A percentile compares a stretch with the other conserved stretches of the same genome.
Evolutionary conservation across 1,140 invertebrate genomes (phyloP).

Genomic region (Psix sp.): DNA sequence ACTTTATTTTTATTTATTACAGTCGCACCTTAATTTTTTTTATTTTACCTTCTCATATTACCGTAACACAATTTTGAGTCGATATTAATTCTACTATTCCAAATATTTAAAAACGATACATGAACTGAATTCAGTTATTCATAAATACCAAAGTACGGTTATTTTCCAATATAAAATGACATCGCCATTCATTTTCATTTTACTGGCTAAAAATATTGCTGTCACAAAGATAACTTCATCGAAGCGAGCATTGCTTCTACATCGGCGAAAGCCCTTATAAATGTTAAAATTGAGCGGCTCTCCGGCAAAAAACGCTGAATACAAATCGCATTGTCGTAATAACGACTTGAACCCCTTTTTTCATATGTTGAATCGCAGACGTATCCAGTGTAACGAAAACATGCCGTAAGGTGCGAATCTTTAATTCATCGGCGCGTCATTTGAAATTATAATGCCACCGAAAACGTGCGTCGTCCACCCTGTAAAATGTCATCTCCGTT

Average conservation of each 20-base stretch:
- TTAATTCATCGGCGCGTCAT: slow-evolving; percentile 58
- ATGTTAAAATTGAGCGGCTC: slow-evolving; percentile 34
- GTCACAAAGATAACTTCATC: not conserved
- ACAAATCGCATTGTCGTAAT: slow-evolving; percentile 23
- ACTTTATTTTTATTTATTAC: too few species aligned
- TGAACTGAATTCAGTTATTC: too few species aligned
- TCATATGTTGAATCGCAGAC: slow-evolving; percentile 42
- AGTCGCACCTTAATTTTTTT: too few species aligned
- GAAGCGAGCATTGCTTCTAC: slow-evolving; percentile 12
- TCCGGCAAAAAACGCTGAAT: slow-evolving; percentile 29
- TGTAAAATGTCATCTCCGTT: slow-evolving; percentile 23
- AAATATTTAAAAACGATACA: too few species aligned
- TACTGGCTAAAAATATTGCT: not conserved
- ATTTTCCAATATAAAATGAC: too few species aligned
- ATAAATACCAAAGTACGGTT: too few species aligned
- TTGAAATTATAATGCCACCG: slow-evolving; percentile 58
- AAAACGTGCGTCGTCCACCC: slow-evolving; percentile 55
- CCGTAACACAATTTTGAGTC: too few species aligned
- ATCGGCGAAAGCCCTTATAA: slow-evolving; percentile 30
- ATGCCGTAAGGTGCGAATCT: slow-evolving; percentile 40
- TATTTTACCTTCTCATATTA: too few species aligned
- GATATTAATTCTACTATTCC: too few species aligned
- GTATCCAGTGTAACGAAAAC: slow-evolving; percentile 21
- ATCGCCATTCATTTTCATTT: too few species aligned
- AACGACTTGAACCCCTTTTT: slow-evolving; percentile 51